A percentile compares a stretch with the other conserved stretches of the same genome.
Evolutionary conservation across 2,888 invertebrate species (phyloP).

Genomic region (Galerucella pusilla): DNA sequence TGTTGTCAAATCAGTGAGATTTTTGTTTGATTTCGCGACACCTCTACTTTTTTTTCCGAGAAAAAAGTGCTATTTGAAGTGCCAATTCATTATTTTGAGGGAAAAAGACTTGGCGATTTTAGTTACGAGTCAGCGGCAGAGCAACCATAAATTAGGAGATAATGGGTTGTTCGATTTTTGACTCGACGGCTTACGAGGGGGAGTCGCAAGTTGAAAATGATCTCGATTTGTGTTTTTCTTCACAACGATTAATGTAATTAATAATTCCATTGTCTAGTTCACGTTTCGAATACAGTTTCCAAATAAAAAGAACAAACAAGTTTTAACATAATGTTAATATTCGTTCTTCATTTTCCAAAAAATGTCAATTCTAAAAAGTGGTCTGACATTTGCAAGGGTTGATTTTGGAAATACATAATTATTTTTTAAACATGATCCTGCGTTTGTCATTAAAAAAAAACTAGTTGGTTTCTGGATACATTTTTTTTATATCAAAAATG

Average conservation of each 20-base stretch:
- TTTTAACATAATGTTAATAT: background rate
- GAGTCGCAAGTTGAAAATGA: conserved; percentile 53
- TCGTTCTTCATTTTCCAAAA: background rate
- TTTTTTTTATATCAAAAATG: conserved; percentile 53
- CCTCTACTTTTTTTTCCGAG: conserved; percentile 14
- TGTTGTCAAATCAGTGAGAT: conserved; percentile 15
- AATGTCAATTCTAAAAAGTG: background rate
- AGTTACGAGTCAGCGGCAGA: conserved; percentile 13
- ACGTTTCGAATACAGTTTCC: conserved; percentile 1
- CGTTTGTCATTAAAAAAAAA: background rate
- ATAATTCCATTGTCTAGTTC: conserved; percentile 41
- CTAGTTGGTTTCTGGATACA: conserved; percentile 41
- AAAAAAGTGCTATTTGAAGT: conserved; percentile 64
- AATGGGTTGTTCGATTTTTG: conserved; percentile 9
- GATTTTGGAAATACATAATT: background rate
- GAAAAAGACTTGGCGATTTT: conserved; percentile 23
- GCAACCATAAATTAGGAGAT: conserved; percentile 16
- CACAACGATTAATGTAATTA: conserved; percentile 57
- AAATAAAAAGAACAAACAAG: conserved; percentile 11
- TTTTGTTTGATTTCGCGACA: conserved; percentile 20
- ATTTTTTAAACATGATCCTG: background rate
- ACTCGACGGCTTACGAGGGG: conserved; percentile 13
- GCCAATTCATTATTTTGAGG: conserved; percentile 63
- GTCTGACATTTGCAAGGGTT: background rate
- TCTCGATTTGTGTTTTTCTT: conserved; percentile 62